Evolutionary conservation across 2,888 invertebrate genomes (phyloP).

Genomic region (Hirtodrosophila histrioides): DNA sequence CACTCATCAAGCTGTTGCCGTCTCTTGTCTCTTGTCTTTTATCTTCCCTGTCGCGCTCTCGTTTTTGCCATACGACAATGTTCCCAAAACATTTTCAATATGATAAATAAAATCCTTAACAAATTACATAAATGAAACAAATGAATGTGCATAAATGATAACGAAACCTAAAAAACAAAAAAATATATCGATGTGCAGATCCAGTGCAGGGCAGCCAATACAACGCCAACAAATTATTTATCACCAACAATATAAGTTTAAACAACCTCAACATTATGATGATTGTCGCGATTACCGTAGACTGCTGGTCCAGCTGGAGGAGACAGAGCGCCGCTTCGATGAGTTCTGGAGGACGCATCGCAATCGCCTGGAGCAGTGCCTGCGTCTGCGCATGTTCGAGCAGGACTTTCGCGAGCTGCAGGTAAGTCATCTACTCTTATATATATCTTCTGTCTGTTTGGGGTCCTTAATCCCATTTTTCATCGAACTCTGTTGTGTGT

Average conservation of each 20-base stretch:
- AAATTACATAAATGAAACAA: not conserved
- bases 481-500: too few relatives aligned
- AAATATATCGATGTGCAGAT: slow-evolving; percentile 77
- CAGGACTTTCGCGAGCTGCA: slow-evolving; percentile 96
- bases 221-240: slow-evolving; percentile 82
- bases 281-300: slow-evolving; percentile 86
- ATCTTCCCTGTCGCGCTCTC: slow-evolving; percentile 42
- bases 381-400: slow-evolving; percentile 96
- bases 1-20: slow-evolving; percentile 69
- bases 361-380: slow-evolving; percentile 93
- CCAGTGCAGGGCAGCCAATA: slow-evolving; percentile 84
- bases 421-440: slow-evolving; percentile 85
- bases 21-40: slow-evolving; percentile 78
- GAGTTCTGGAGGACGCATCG: slow-evolving; percentile 97
- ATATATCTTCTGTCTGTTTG: too few relatives aligned
- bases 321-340: slow-evolving; percentile 96
- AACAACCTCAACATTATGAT: slow-evolving; percentile 83
- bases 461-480: too few relatives aligned
- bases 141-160: slow-evolving; percentile 33
- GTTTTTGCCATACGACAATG: slow-evolving; percentile 44
- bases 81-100: slow-evolving; percentile 45
- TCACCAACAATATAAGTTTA: slow-evolving; percentile 83
- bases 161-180: slow-evolving; percentile 21
- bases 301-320: slow-evolving; percentile 95
- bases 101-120: slow-evolving; percentile 14